Base-by-base conservation (phyloP, 2,113 vertebrate genomes). In the Craseonycteris thonglongyai region DNA sequence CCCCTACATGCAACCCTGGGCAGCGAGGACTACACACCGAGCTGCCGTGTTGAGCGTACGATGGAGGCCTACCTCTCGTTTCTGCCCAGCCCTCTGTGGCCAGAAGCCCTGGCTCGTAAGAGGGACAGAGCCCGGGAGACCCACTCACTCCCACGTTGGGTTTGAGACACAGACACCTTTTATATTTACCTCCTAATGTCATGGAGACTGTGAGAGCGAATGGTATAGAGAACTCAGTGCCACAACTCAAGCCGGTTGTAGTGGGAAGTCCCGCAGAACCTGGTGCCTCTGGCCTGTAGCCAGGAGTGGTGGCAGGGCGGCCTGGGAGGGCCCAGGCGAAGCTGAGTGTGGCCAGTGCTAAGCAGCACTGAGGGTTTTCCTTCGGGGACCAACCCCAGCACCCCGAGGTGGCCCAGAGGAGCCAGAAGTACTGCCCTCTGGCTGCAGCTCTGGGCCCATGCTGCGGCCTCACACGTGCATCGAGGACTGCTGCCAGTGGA, bases 11-110 rank as follows among this genome's bases (percentile, higher is more conserved):
- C 94, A 88, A 61, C 81, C 86, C 94, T 93, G 92, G 95, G 97
- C 95, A 95, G 97, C 95, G 78, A 97, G 97, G 97, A 91, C 97
- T 94, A 95, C 97, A 90, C 95, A 82, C 75, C 63, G 91, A 98
- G 98, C 98, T 98, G 98, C 98, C 97, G 1, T 95, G 96, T 96
- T 91, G 93, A 97, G 97, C 68, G 65, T 97, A 95, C n/a, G 79
- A 96, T 95, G 98, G 97, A 97, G 97, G 98, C 96, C 98, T 99
- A 98, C 98, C 98, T 99, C 98, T 97, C 95, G 97, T 98, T 98
- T 98, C 98, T 98, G 97, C 98, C 98, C 98, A 97, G 97, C 96
- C 98, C 98, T 95, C 93, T 45, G 81, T 65, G 96, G 94, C 95
- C 95, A 96, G 93, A 42, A 91, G 79, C 38, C 88, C 90, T 95